phyloP scores from a whole-genome alignment of 2,888 invertebrate species.

The Eupithecia inturbata region DNA sequence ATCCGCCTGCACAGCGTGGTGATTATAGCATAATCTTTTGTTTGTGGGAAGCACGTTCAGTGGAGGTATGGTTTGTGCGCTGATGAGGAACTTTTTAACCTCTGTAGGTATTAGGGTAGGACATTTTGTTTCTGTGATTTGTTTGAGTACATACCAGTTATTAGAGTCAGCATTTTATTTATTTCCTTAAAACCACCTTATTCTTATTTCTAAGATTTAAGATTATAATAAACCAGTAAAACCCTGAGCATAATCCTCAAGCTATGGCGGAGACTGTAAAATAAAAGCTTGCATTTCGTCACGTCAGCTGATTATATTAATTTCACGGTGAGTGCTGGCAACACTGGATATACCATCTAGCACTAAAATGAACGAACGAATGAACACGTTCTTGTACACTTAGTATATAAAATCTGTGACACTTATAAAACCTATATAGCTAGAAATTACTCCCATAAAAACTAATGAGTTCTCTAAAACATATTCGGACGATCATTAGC shows the following conservation, averaged over 20 bases:
- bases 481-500: neutral
- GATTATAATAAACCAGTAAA: slow-evolving; percentile 18
- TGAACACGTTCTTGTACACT: neutral
- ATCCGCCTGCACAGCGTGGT: too few species aligned
- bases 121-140: neutral
- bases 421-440: too few species aligned
- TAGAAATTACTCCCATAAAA: too few species aligned
- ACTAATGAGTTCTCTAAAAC: neutral
- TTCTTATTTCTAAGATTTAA: slow-evolving; percentile 3
- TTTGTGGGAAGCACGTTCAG: too few species aligned
- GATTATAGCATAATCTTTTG: too few species aligned
- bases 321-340: slow-evolving; percentile 29
- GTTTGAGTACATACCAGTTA: too few species aligned
- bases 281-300: slow-evolving; percentile 27
- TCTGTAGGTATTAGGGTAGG: too few species aligned
- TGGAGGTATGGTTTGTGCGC: too few species aligned
- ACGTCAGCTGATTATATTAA: slow-evolving; percentile 44
- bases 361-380: neutral
- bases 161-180: neutral
- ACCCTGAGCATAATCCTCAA: slow-evolving; percentile 19
- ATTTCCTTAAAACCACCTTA: neutral
- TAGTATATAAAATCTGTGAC: too few species aligned
- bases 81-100: too few species aligned
- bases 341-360: neutral
- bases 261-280: slow-evolving; percentile 18